A percentile compares a stretch with the other conserved stretches of the same genome.
These are phyloP conservation scores for Stylophora pistillata DNA, from an alignment of 64 coral and sea anemone species.

Conservation along the genomic window DNA sequence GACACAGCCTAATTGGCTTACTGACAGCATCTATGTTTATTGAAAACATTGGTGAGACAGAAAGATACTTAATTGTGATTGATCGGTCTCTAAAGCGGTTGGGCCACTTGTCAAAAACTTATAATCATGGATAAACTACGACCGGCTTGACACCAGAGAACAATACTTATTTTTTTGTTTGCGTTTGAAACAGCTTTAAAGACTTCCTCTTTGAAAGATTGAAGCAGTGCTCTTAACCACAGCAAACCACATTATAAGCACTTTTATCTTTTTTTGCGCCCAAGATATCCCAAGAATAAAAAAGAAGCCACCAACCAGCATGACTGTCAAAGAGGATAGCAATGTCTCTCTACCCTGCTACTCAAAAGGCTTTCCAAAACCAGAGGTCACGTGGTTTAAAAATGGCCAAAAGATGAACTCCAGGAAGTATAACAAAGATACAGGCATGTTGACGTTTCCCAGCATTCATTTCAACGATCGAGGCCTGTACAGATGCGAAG, in stretches of 20 bases:
- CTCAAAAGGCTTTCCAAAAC: constrained; percentile 63
- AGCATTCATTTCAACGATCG: constrained; percentile 56
- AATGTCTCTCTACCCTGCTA: constrained; percentile 46
- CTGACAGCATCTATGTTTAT: too few species aligned
- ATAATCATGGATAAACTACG: too few species aligned
- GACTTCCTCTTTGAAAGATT: too few species aligned
- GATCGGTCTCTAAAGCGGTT: too few species aligned
- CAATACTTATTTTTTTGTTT: too few species aligned
- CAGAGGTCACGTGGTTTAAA: constrained; percentile 76
- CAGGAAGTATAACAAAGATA: constrained; percentile 27
- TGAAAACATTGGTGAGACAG: too few species aligned
- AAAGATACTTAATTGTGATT: too few species aligned
- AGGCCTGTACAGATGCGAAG: constrained; percentile 68
- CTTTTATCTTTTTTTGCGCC: neutral
- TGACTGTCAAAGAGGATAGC: constrained; percentile 41
- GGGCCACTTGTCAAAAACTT: too few species aligned
- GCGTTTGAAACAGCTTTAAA: too few species aligned
- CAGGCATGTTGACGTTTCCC: constrained; percentile 48
- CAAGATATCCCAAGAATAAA: constrained; percentile 50
- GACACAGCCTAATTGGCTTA: too few species aligned
- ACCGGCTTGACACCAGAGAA: too few species aligned
- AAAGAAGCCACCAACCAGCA: constrained; percentile 11
- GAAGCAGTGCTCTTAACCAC: neutral
- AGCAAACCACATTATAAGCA: neutral
- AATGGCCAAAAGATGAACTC: constrained; percentile 7